Base-by-base conservation (phyloP, 2,797 vertebrate species). In the Halcyon chelicuti region DNA sequence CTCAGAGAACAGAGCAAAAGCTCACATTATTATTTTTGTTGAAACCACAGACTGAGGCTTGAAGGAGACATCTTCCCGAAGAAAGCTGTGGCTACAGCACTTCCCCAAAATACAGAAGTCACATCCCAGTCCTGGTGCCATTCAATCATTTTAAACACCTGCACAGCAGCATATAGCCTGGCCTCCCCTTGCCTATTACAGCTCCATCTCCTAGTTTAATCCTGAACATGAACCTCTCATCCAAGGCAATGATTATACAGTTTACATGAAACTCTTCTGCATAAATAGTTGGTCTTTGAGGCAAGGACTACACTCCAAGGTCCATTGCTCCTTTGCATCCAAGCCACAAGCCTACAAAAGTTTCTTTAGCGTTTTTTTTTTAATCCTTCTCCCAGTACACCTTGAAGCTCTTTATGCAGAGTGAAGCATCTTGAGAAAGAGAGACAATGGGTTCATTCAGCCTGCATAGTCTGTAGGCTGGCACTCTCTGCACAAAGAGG, bases 131-230 rank as follows among this genome's bases (percentile, higher is more conserved):
- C 39, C 60, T 55, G 51, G 22, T 42, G 52, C 42, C 6, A 0
- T 68, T 86, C 54, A 28, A 70, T 78, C 88, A 55, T 55, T 94
- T 92, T 66, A 70, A 81, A 78, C 47, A 70, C 80, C 54, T 74
- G 44, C 46, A 47, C 0, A 4, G 54, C 75, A 71, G 40, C 35
- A 4, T 12, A 22, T 0, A 76, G 63, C 31, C 57, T n/a, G 68
- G 44, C 40, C 37, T 73, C 75, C 55, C 3, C 68, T 63, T 44
- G 72, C 42, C 57, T 83, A 25, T 6, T 49, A 25, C 63, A 85
- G 33, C 84, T 86, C 44, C 7, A 1, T 3, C 4, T 54, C 49
- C 81, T 52, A 20, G 7, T 62, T 83, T 42, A 83, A 61, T 46
- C 57, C n/a, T 35, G 49, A 86, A 18, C 10, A 2, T 28, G 89